Evolutionary conservation across 2,113 vertebrate genomes (phyloP).

Genomic region (Sprattus sprattus): DNA sequence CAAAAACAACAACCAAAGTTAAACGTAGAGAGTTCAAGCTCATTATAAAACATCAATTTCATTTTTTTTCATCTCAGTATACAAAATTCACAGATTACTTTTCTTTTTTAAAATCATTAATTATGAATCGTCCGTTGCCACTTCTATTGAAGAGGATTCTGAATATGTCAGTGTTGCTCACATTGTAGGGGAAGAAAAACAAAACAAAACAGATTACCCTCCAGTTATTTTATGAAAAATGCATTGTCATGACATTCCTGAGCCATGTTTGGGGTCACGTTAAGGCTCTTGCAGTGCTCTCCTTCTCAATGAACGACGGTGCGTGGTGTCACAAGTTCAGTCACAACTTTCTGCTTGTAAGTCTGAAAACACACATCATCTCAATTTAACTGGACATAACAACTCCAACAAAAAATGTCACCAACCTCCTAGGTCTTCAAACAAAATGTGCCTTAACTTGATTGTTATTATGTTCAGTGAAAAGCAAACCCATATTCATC

Average conservation of each 20-base stretch:
- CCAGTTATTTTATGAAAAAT: constrained; percentile 31
- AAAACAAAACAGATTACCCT: background rate
- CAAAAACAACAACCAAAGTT: constrained; percentile 37
- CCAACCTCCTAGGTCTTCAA: background rate
- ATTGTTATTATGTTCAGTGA: background rate
- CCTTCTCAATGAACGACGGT: constrained; percentile 55
- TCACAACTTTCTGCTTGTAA: background rate
- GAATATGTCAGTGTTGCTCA: constrained; percentile 39
- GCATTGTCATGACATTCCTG: constrained; percentile 32
- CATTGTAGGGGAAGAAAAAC: constrained; percentile 16
- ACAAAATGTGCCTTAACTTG: background rate
- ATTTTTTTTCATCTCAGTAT: constrained; percentile 59
- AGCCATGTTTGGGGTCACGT: constrained; percentile 31
- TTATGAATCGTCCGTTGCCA: constrained; percentile 23
- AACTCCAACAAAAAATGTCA: background rate
- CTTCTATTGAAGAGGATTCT: constrained; percentile 61
- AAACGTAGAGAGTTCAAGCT: constrained; percentile 70
- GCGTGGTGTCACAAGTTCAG: background rate
- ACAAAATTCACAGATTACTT: constrained; percentile 79
- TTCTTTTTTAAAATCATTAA: constrained; percentile 55
- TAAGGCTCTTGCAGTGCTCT: constrained; percentile 55
- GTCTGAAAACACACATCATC: background rate
- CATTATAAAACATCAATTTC: constrained; percentile 70
- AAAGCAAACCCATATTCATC: background rate
- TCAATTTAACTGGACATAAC: background rate